Percentiles rank a stretch among this genome's conserved stretches.
These are phyloP conservation scores for Lysiphlebus fabarum DNA, from an alignment of 1,140 invertebrate genomes.

Conservation along the genomic window DNA sequence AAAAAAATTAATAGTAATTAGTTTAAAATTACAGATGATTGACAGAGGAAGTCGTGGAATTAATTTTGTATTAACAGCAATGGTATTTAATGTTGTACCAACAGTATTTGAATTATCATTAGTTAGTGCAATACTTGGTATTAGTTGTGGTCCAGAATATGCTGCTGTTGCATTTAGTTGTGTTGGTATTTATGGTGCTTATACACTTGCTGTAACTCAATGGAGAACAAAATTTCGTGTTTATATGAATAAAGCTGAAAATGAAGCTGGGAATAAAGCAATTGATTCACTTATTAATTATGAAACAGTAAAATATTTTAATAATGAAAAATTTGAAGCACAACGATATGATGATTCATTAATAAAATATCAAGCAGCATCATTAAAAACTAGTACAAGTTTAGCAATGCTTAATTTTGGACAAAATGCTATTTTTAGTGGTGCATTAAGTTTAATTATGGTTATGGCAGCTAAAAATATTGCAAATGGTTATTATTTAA, in stretches of 20 bases:
- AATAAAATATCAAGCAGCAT: conserved; percentile 85
- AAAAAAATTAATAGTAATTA: conserved; percentile 4
- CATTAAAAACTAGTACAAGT: conserved; percentile 92
- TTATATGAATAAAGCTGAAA: conserved; percentile 97
- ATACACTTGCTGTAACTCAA: conserved; percentile 87
- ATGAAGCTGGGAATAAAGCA: conserved; percentile 95
- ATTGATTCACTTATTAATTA: conserved; percentile 99
- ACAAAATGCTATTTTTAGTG: conserved; percentile 97
- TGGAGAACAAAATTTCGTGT: conserved; percentile 96
- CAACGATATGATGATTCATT: conserved; percentile 84
- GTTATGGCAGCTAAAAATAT: conserved; percentile 88
- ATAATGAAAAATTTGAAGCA: conserved; percentile 95
- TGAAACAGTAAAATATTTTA: conserved; percentile 99
- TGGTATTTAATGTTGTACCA: conserved; percentile 98
- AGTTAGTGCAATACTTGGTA: conserved; percentile 85
- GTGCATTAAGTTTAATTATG: conserved; percentile 91
- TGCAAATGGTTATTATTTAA: conserved; percentile 65
- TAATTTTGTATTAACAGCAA: conserved; percentile 92
- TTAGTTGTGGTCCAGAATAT: conserved; percentile 70
- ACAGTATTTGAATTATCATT: conserved; percentile 92
- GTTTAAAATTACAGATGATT: conserved; percentile 64
- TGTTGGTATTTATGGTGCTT: conserved; percentile 83
- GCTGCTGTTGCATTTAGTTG: conserved; percentile 86
- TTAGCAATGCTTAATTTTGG: conserved; percentile 95
- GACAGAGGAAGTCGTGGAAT: conserved; percentile 91